phyloP scores from a whole-genome alignment of 2,797 vertebrate species.

The Manis pentadactyla region DNA sequence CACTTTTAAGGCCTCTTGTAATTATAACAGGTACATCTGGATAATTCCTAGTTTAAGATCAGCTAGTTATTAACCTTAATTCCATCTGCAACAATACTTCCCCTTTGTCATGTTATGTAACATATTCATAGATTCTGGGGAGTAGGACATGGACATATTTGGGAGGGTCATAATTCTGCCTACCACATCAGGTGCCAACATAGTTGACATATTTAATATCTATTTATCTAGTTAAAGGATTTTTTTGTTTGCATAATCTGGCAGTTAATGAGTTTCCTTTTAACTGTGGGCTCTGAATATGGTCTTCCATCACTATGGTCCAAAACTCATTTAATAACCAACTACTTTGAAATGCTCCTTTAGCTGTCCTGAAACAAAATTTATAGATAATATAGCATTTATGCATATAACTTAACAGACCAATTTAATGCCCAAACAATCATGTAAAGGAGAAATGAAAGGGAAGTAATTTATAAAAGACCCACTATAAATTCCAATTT shows the following conservation, averaged over 20 bases:
- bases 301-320: neutral
- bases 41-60: neutral
- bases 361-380: constrained; percentile 10
- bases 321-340: neutral
- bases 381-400: neutral
- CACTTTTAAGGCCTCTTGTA: neutral
- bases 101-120: neutral
- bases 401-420: neutral
- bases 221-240: neutral
- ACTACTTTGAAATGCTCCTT: neutral
- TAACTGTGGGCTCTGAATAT: neutral
- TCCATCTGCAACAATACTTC: neutral
- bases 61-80: neutral
- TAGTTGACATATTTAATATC: neutral
- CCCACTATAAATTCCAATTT: no score
- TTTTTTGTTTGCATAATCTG: neutral
- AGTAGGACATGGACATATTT: neutral
- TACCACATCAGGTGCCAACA: neutral
- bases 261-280: neutral
- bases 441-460: constrained; percentile 10
- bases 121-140: neutral
- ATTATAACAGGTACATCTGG: neutral
- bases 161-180: neutral
- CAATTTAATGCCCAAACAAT: neutral
- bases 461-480: neutral